A percentile compares a stretch with the other conserved stretches of the same genome.
phyloP scores from a whole-genome alignment of 2,113 vertebrate species.

The Glaucomys volans region DNA sequence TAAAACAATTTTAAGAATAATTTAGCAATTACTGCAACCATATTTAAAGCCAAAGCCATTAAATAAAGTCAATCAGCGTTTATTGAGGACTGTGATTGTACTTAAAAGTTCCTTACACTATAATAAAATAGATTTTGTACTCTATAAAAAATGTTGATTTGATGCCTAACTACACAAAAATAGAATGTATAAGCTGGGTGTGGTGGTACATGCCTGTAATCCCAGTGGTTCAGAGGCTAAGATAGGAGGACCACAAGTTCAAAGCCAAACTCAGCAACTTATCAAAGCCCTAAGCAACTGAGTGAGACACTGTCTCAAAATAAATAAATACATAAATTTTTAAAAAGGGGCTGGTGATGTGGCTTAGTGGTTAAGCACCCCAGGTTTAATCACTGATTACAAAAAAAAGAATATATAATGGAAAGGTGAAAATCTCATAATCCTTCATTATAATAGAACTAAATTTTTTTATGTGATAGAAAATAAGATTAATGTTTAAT shows the following conservation, averaged over 20 bases:
- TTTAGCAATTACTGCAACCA: background rate
- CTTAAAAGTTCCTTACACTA: background rate
- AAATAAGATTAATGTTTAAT: background rate
- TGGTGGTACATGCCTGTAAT: too few relatives aligned
- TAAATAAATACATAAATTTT: too few relatives aligned
- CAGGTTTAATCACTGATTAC: too few relatives aligned
- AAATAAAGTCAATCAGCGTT: constrained; percentile 7
- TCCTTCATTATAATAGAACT: constrained; percentile 19
- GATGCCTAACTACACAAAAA: background rate
- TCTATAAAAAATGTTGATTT: background rate
- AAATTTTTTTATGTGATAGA: background rate
- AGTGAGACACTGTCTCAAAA: too few relatives aligned
- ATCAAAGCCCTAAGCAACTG: too few relatives aligned
- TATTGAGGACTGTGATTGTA: constrained; percentile 22
- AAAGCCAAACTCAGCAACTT: too few relatives aligned
- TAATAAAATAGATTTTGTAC: constrained; percentile 28
- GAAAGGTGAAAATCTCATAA: background rate
- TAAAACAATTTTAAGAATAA: constrained; percentile 46
- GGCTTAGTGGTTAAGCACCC: too few relatives aligned
- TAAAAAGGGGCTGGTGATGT: too few relatives aligned
- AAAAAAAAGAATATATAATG: background rate
- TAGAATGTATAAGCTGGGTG: too few relatives aligned
- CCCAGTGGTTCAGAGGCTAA: too few relatives aligned
- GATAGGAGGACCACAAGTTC: too few relatives aligned
- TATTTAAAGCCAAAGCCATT: constrained; percentile 41